phyloP scores from a whole-genome alignment of 2,113 vertebrate species.

The Phrynocephalus versicolor region DNA sequence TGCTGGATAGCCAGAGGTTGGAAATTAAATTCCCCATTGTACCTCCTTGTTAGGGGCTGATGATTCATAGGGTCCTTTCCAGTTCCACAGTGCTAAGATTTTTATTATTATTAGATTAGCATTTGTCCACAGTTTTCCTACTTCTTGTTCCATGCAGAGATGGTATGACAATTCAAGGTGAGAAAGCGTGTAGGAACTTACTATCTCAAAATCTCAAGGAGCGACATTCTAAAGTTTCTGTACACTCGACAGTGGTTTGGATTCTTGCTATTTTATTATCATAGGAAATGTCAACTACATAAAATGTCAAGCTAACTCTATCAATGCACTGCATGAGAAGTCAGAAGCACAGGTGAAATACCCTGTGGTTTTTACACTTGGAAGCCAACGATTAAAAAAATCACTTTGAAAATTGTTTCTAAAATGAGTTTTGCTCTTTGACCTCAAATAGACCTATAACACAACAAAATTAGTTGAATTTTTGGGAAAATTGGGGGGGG shows the following conservation, averaged over 20 bases:
- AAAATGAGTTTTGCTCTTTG: not conserved
- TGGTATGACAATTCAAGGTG: not conserved
- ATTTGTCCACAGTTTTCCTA: not conserved
- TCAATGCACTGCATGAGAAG: not conserved
- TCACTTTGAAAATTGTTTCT: constrained; percentile 2
- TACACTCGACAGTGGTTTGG: not conserved
- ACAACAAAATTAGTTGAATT: not conserved
- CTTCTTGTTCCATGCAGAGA: not conserved
- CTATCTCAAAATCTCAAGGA: not conserved
- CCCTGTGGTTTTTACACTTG: not conserved
- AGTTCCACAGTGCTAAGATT: no score
- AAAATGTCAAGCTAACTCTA: constrained; percentile 18
- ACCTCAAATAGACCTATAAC: not conserved
- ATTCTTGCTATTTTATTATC: constrained; percentile 2
- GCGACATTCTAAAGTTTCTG: not conserved
- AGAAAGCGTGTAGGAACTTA: not conserved
- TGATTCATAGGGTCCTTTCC: no score
- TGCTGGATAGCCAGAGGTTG: not conserved
- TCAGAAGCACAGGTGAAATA: not conserved
- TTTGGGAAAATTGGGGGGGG: not conserved
- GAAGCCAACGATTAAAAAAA: not conserved
- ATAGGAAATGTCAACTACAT: constrained; percentile 15
- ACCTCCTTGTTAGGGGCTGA: no score
- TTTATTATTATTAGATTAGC: not conserved
- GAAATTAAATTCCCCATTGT: no score